phyloP scores from a whole-genome alignment of 2,113 vertebrate species.

The Stegastes partitus region DNA sequence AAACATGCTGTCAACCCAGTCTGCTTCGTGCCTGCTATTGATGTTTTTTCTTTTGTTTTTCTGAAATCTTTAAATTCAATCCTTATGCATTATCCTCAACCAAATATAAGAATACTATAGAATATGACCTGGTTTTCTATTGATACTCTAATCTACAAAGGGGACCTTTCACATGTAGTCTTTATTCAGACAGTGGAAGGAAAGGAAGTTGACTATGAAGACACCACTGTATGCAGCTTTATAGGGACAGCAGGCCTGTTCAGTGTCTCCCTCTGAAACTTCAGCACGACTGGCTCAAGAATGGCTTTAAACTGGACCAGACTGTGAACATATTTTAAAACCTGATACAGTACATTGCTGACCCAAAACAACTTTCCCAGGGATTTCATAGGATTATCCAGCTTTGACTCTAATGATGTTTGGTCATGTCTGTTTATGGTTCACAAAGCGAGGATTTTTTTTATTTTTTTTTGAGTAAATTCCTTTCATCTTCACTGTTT shows the following conservation, averaged over 20 bases:
- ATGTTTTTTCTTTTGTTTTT: background rate
- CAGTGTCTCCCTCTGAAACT: background rate
- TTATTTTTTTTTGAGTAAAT: too few relatives aligned
- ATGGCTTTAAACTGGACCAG: conserved; percentile 25
- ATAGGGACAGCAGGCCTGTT: too few relatives aligned
- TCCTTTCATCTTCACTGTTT: conserved; percentile 2
- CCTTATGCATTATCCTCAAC: too few relatives aligned
- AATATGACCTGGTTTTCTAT: too few relatives aligned
- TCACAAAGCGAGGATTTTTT: conserved; percentile 8
- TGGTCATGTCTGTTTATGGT: conserved; percentile 9
- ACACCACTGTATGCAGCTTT: too few relatives aligned
- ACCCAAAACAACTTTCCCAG: conserved; percentile 48
- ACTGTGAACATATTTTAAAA: conserved; percentile 29
- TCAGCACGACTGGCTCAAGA: background rate
- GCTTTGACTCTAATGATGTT: conserved; percentile 8
- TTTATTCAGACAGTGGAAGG: background rate
- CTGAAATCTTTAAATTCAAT: background rate
- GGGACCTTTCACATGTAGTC: background rate
- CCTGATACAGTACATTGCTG: background rate
- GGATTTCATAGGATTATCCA: conserved; percentile 48
- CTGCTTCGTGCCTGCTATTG: background rate
- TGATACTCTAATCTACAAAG: background rate
- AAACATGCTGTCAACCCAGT: background rate
- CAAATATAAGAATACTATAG: too few relatives aligned
- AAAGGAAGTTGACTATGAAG: too few relatives aligned